Base-by-base conservation (phyloP, 2,113 vertebrate genomes). In the Pedionomus torquatus region DNA sequence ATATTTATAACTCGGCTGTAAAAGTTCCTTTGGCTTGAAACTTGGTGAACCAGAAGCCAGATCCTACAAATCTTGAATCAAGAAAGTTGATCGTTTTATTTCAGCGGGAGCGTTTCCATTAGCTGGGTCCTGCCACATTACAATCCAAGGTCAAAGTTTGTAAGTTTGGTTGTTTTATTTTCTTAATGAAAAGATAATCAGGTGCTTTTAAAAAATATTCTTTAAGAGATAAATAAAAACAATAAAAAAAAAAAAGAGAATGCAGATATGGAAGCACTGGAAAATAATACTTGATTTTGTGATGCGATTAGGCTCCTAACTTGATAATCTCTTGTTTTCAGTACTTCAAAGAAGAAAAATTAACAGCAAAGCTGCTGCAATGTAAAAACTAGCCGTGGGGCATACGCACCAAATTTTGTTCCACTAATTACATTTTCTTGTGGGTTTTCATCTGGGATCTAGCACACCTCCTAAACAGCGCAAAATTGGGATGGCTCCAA, bases 401-500 rank as follows among this genome's bases (percentile, higher is more conserved):
- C 68, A 95, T 61, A 87, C 23, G 39, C 64, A 96, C 82, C 91
- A 91, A 76, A 95, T 95, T 94, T 95, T 95, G 39, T 81, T 90
- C 44, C 70, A 86, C 78, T 96, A 96, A 93, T 96, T 96, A 94
- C 30, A 90, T 96, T 97, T 95, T 92, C 89, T 83, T 92, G 61
- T 65, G 68, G 39, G 37, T 94, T 96, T 96, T 95, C 78, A 81
- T 90, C 83, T 92, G 87, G 76, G 87, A 94, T 87, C 69, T 93
- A 84, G n/a, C 82, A 84, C 74, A 92, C 19, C 85, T 83, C 46
- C 74, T 89, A 68, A 96, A 79, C 49, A 90, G 48, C 8, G 1
- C 49, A 92, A 92, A 92, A 87, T 17, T 93, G 94, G 85, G 88
- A 93, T 33, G 37, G 48, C 57, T 95, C 94, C 92, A 96, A 93